Evolutionary conservation across 2,888 invertebrate species (phyloP).

Genomic region (Salticus scenicus): DNA sequence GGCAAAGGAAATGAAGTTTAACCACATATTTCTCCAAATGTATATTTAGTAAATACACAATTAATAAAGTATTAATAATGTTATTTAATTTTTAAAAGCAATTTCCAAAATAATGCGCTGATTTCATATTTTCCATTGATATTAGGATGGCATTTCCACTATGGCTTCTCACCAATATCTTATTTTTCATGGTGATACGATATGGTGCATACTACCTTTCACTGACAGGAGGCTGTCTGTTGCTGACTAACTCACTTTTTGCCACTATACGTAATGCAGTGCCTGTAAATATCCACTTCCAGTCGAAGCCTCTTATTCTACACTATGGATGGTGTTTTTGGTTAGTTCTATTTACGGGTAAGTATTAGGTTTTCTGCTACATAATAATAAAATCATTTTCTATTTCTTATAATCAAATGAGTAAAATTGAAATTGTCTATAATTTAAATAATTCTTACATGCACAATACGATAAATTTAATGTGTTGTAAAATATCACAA

Average conservation of each 20-base stretch:
- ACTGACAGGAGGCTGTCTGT: constrained; percentile 78
- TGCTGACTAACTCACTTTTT: constrained; percentile 79
- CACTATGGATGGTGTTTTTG: constrained; percentile 79
- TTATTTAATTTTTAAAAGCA: too few species aligned
- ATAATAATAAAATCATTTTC: neutral
- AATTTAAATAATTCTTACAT: too few species aligned
- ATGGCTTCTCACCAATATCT: constrained; percentile 79
- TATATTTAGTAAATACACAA: too few species aligned
- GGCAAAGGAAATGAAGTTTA: too few species aligned
- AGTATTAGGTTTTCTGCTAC: constrained; percentile 62
- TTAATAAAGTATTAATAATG: too few species aligned
- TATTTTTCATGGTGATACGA: constrained; percentile 78
- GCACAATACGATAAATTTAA: too few species aligned
- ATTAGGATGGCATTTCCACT: constrained; percentile 79
- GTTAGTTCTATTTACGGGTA: constrained; percentile 78
- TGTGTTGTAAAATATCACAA: too few species aligned
- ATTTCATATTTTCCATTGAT: too few species aligned
- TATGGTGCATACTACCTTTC: constrained; percentile 79
- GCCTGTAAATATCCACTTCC: constrained; percentile 79
- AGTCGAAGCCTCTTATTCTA: constrained; percentile 76
- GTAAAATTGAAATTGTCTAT: too few species aligned
- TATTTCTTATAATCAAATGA: too few species aligned
- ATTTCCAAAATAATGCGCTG: too few species aligned
- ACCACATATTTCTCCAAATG: too few species aligned
- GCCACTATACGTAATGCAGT: constrained; percentile 78